A percentile compares a stretch with the other conserved stretches of the same genome.
These are phyloP conservation scores for Synergus japonicus DNA, from an alignment of 2,888 invertebrate species.

Conservation along the genomic window DNA sequence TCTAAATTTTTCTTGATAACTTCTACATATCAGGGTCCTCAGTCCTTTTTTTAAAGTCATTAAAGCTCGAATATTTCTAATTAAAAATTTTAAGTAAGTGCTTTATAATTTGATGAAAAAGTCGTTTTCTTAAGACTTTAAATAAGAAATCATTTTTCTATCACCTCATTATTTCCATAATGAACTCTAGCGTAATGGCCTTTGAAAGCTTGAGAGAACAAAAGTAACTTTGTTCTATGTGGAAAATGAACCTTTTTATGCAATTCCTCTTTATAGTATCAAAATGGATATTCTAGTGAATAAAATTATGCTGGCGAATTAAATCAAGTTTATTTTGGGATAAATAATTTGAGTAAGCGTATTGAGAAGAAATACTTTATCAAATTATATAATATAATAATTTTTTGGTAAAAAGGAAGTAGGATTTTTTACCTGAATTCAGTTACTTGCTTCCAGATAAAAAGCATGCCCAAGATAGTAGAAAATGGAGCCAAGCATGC, in stretches of 20 bases:
- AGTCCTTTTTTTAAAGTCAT: background rate
- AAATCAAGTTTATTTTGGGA: background rate
- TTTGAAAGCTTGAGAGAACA: background rate
- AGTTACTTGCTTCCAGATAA: slow-evolving; percentile 88
- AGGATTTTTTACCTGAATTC: slow-evolving; percentile 80
- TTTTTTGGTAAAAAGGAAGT: background rate
- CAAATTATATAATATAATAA: background rate
- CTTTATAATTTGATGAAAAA: background rate
- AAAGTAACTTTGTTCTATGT: background rate
- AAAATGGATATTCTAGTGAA: background rate
- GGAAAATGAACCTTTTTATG: background rate
- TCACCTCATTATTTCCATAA: background rate
- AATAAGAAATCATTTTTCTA: background rate
- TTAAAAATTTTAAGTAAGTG: background rate
- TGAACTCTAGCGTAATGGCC: background rate
- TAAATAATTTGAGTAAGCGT: too few relatives aligned
- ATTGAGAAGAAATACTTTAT: too few relatives aligned
- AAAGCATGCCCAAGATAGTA: slow-evolving; percentile 87
- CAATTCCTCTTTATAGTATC: background rate
- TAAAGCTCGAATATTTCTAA: background rate
- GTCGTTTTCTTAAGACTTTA: background rate
- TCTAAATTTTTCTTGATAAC: background rate
- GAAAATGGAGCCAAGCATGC: slow-evolving; percentile 88
- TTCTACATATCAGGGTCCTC: slow-evolving; percentile 1
- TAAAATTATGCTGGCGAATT: background rate